phyloP scores from a whole-genome alignment of 2,797 vertebrate species.

The Numenius phaeopus region DNA sequence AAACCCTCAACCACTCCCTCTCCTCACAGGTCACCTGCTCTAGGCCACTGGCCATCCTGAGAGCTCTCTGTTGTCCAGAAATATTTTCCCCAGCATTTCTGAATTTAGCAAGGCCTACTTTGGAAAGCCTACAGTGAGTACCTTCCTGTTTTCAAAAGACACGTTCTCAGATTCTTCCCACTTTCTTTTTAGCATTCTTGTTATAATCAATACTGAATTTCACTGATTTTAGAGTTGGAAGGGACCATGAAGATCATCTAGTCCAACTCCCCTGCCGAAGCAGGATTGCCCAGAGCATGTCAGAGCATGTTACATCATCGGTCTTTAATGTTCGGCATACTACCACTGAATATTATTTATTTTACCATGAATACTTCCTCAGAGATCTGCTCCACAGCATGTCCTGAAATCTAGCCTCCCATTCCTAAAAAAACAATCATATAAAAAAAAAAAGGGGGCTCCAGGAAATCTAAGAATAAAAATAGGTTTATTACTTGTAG shows the following conservation, averaged over 20 bases:
- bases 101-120: not conserved
- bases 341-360: not conserved
- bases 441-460: not conserved
- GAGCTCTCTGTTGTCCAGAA: not conserved
- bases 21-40: not conserved
- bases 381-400: not conserved
- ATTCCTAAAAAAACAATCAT: not conserved
- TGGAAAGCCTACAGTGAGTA: not conserved
- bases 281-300: no score
- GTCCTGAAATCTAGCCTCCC: not conserved
- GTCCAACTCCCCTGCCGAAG: no score
- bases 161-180: not conserved
- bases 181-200: not conserved
- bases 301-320: no score
- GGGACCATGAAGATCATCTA: no score
- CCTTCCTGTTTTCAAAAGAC: not conserved
- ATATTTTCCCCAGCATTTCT: not conserved
- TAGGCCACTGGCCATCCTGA: not conserved
- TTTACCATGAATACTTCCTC: not conserved
- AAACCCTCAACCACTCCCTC: not conserved
- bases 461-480: not conserved
- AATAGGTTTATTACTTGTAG: not conserved
- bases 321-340: not conserved
- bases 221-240: no score
- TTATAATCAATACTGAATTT: not conserved